Evolutionary conservation across 2,113 vertebrate genomes (phyloP).

Genomic region (Xiphorhynchus elegans): DNA sequence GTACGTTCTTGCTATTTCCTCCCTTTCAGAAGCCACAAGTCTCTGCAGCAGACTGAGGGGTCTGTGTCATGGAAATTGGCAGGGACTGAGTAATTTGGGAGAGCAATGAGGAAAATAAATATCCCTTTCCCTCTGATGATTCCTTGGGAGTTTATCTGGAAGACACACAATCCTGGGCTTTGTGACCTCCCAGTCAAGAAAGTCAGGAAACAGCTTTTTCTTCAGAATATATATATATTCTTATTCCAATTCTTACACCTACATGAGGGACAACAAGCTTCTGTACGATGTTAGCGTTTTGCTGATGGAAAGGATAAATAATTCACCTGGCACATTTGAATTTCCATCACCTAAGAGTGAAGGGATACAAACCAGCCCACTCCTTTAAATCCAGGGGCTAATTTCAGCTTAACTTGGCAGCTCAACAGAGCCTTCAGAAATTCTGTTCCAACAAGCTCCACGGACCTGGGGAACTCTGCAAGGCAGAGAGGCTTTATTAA

Average conservation of each 20-base stretch:
- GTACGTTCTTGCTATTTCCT: conserved; percentile 56
- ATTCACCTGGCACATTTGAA: neutral
- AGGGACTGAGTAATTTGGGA: neutral
- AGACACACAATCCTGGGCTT: neutral
- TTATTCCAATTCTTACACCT: neutral
- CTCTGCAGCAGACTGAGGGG: conserved; percentile 41
- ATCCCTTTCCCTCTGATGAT: conserved; percentile 20
- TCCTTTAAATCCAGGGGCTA: neutral
- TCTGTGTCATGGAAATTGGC: conserved; percentile 56
- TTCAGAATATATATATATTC: accelerated
- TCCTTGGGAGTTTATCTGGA: conserved; percentile 30
- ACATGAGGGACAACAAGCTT: neutral
- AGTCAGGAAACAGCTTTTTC: neutral
- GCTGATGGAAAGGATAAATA: neutral
- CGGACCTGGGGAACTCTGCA: neutral
- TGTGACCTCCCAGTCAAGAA: neutral
- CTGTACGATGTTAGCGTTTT: neutral
- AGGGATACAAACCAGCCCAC: neutral
- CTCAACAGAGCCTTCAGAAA: conserved; percentile 45
- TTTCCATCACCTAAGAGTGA: neutral
- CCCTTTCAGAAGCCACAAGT: conserved; percentile 44
- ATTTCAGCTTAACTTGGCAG: conserved; percentile 52
- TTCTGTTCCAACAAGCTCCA: neutral
- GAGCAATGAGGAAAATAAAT: conserved; percentile 14
- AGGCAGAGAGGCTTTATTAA: neutral